A percentile compares a stretch with the other conserved stretches of the same genome.
phyloP scores from a whole-genome alignment of 35 echinoderm and acorn worm genomes.

The Stichopus chloronotus region DNA sequence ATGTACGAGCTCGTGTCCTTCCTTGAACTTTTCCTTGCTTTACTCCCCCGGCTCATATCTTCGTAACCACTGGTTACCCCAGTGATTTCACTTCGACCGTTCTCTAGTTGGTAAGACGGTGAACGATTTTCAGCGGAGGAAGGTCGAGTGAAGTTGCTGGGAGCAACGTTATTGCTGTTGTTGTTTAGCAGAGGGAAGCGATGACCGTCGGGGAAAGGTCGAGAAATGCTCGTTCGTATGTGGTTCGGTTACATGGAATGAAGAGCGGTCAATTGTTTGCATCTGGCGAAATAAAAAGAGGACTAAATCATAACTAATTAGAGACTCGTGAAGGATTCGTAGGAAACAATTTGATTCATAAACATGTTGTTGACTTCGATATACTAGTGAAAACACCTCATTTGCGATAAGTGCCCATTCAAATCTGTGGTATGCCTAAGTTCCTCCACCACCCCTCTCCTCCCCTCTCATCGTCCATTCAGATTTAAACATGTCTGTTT shows the following conservation, averaged over 20 bases:
- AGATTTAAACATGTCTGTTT: too few species aligned
- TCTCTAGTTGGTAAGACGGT: not conserved
- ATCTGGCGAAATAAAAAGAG: slow-evolving; percentile 1
- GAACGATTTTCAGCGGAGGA: not conserved
- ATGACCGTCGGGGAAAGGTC: not conserved
- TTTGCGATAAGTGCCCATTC: too few species aligned
- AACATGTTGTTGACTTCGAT: too few species aligned
- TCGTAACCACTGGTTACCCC: not conserved
- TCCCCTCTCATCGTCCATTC: too few species aligned
- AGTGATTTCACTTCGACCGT: not conserved
- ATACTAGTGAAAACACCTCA: too few species aligned
- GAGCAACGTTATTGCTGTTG: not conserved
- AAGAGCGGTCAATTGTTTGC: slow-evolving; percentile 24
- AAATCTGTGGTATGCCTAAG: too few species aligned
- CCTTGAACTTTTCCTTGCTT: not conserved
- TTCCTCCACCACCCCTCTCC: too few species aligned
- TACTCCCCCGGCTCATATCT: slow-evolving; percentile 13
- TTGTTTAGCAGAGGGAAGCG: not conserved
- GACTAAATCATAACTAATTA: too few species aligned
- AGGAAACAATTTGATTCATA: too few species aligned
- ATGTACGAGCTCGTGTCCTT: slow-evolving; percentile 13
- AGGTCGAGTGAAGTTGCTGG: not conserved
- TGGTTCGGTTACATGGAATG: not conserved
- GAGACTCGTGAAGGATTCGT: too few species aligned
- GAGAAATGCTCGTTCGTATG: not conserved